Evolutionary conservation across 2,888 invertebrate species (phyloP).

Genomic region (Apoderus coryli): DNA sequence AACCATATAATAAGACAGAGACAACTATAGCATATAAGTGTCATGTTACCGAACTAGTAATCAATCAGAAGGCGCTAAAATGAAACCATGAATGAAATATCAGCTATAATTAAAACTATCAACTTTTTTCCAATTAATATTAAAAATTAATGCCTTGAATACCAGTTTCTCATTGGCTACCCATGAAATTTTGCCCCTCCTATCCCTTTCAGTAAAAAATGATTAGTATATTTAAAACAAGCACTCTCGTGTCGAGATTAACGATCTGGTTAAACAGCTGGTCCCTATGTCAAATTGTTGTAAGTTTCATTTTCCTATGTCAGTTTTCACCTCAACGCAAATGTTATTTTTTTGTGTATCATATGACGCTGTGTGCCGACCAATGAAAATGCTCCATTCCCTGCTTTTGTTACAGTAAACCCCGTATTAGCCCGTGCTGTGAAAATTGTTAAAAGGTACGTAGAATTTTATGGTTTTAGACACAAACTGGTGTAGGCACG

Average conservation of each 20-base stretch:
- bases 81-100: too few species aligned
- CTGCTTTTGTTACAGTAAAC: constrained; percentile 32
- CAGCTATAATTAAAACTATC: too few species aligned
- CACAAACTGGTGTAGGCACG: constrained; percentile 31
- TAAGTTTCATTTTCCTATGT: too few species aligned
- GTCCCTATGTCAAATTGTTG: too few species aligned
- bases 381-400: constrained; percentile 31
- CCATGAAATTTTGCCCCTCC: constrained; percentile 12
- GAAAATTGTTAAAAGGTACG: constrained; percentile 35
- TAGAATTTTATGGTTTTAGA: constrained; percentile 37
- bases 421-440: constrained; percentile 34
- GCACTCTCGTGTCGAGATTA: too few species aligned
- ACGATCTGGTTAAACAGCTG: too few species aligned
- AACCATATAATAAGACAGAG: too few species aligned
- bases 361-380: constrained; percentile 32
- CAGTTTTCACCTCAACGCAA: constrained; percentile 29
- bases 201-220: constrained; percentile 11
- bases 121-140: too few species aligned
- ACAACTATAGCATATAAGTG: too few species aligned
- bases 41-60: too few species aligned
- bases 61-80: too few species aligned
- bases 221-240: constrained; percentile 14
- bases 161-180: constrained; percentile 14
- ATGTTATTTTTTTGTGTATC: constrained; percentile 34
- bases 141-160: too few species aligned